phyloP scores from a whole-genome alignment of 2,888 invertebrate species.

The Brenthis ino region DNA sequence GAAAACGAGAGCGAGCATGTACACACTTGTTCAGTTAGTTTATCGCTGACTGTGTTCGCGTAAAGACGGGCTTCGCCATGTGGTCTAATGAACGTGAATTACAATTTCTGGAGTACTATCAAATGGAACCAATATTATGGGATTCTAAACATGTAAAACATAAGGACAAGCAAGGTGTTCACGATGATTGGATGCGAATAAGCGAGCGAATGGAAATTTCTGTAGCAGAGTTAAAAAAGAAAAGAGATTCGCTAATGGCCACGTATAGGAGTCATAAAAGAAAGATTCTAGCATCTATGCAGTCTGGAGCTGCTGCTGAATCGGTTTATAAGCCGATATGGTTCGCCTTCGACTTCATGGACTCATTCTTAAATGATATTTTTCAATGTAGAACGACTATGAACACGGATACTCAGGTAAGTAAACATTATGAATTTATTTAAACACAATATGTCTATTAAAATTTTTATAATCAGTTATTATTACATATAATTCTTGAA shows the following conservation, averaged over 20 bases:
- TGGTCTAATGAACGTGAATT: conserved; percentile 14
- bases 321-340: conserved; percentile 37
- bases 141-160: conserved; percentile 3
- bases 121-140: conserved; percentile 9
- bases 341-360: conserved; percentile 39
- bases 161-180: not conserved
- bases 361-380: conserved; percentile 27
- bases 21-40: conserved; percentile 23
- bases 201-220: conserved; percentile 1
- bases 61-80: not conserved
- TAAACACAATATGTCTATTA: not conserved
- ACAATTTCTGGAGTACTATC: conserved; percentile 8
- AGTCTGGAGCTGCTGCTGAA: conserved; percentile 24
- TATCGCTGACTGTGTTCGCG: conserved; percentile 2
- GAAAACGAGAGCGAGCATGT: conserved; percentile 21
- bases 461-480: not conserved
- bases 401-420: conserved; percentile 8
- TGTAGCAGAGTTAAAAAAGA: conserved; percentile 7
- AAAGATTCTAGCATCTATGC: conserved; percentile 20
- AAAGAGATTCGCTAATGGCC: conserved; percentile 17
- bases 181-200: conserved; percentile 15
- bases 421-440: conserved; percentile 6
- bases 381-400: conserved; percentile 5
- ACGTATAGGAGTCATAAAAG: conserved; percentile 18
- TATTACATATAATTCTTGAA: conserved; percentile 1